A percentile compares a stretch with the other conserved stretches of the same genome.
Evolutionary conservation across 2,797 vertebrate species (phyloP).

Genomic region (Pangasius macronema): DNA sequence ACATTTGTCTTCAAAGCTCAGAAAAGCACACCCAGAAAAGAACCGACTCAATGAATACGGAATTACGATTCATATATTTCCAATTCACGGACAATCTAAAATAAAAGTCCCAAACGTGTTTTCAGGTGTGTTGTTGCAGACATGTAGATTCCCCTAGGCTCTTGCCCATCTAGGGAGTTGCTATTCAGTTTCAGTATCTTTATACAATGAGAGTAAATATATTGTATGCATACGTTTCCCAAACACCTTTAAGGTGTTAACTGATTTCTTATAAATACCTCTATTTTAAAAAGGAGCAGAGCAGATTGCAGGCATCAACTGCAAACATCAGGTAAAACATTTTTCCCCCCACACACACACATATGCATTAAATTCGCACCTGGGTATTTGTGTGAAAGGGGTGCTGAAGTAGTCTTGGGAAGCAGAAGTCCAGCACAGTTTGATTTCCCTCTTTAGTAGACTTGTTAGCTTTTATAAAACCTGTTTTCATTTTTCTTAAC

Average conservation of each 20-base stretch:
- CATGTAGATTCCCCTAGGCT: neutral
- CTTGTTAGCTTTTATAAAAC: neutral
- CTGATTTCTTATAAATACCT: neutral
- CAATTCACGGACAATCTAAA: conserved; percentile 1
- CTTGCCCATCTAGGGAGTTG: neutral
- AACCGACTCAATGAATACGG: neutral
- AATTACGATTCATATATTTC: neutral
- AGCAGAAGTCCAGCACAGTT: neutral
- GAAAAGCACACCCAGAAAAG: conserved; percentile 2
- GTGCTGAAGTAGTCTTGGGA: neutral
- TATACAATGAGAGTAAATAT: neutral
- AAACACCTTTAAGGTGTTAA: neutral
- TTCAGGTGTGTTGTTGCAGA: neutral
- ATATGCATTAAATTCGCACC: neutral
- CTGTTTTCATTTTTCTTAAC: neutral
- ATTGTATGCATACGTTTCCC: neutral
- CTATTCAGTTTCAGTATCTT: neutral
- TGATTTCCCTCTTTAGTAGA: neutral
- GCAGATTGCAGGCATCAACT: neutral
- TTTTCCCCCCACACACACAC: neutral
- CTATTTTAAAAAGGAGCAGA: neutral
- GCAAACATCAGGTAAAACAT: neutral
- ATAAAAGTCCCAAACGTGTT: conserved; percentile 34
- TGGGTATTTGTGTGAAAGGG: neutral
- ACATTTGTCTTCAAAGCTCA: neutral